Evolutionary conservation across 1,140 invertebrate species (phyloP).

Genomic region (Ceratosolen solmsi): DNA sequence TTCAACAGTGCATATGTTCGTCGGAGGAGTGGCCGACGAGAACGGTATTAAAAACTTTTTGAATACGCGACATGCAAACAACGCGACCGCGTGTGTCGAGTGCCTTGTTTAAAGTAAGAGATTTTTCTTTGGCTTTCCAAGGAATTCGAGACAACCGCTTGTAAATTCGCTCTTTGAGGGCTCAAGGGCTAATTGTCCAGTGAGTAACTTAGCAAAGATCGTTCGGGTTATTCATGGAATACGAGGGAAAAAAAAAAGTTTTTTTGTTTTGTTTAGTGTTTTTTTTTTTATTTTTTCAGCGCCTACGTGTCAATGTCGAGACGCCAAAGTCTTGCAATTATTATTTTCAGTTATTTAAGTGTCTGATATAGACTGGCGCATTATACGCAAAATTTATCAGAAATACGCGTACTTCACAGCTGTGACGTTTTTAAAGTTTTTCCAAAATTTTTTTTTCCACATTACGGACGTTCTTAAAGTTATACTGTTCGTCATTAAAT

Average conservation of each 20-base stretch:
- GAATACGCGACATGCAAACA: constrained; percentile 25
- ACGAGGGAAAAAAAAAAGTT: no score
- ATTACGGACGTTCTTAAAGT: no score
- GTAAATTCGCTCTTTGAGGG: neutral
- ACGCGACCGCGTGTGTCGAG: neutral
- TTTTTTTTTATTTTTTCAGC: neutral
- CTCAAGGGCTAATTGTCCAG: neutral
- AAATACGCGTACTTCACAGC: no score
- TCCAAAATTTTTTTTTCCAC: no score
- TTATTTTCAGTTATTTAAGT: neutral
- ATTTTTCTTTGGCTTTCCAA: neutral
- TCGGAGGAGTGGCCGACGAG: neutral
- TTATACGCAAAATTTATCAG: no score
- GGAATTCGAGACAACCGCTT: neutral
- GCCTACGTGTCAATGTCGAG: neutral
- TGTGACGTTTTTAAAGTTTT: no score
- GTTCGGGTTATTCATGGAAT: neutral
- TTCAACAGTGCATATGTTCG: neutral
- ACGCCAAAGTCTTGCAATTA: neutral
- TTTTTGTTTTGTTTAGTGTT: no score
- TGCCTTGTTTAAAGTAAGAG: neutral
- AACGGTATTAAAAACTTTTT: constrained; percentile 33
- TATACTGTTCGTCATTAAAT: no score
- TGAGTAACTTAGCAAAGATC: neutral
- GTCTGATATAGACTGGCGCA: no score